Evolutionary conservation across 2,888 invertebrate genomes (phyloP).

Genomic region (Danaus chrysippus): DNA sequence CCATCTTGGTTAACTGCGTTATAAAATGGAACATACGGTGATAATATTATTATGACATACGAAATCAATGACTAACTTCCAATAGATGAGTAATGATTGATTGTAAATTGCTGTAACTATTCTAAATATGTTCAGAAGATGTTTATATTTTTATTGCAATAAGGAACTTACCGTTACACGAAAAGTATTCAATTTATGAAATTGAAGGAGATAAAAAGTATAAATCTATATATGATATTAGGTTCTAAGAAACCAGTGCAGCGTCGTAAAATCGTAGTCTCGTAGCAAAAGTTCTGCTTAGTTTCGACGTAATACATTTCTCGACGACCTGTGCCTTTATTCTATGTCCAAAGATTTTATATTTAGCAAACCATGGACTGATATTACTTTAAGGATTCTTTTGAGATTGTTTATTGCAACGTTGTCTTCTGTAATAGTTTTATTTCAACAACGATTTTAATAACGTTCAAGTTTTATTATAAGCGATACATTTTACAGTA

Average conservation of each 20-base stretch:
- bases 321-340: conserved; percentile 39
- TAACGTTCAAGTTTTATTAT: no score
- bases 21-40: background rate
- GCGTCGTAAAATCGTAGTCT: conserved; percentile 53
- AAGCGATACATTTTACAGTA: no score
- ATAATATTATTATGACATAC: no score
- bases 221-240: conserved; percentile 5
- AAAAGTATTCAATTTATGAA: background rate
- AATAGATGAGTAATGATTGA: no score
- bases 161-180: background rate
- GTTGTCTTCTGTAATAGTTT: no score
- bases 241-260: conserved; percentile 29
- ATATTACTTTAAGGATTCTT: conserved; percentile 17
- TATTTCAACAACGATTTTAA: no score
- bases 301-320: conserved; percentile 57
- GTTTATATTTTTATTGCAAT: no score
- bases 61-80: no score
- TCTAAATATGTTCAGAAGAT: no score
- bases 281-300: conserved; percentile 62
- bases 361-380: conserved; percentile 38
- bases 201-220: conserved; percentile 2
- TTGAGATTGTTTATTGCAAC: background rate
- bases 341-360: conserved; percentile 41
- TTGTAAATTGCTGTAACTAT: no score
- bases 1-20: background rate